Percentiles rank a stretch among this genome's conserved stretches.
Conservation (phyloP, 2,888 invertebrate genomes). For the Alsophila aescularia region DNA sequence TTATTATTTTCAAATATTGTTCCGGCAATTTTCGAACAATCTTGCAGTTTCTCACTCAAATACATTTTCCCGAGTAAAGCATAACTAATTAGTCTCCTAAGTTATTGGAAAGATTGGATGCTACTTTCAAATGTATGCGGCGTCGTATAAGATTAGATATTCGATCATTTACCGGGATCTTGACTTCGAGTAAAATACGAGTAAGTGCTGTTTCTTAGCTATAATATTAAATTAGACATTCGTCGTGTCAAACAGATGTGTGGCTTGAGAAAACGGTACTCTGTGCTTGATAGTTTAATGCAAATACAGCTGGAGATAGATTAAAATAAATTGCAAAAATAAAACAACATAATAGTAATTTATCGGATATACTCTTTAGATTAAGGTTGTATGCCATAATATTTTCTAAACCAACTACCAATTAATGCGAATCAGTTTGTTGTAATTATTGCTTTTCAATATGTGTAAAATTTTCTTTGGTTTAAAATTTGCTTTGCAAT, state of each 20-base stretch:
- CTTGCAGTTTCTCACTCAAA: constrained; percentile 1
- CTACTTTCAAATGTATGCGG: constrained; percentile 22
- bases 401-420: too few relatives aligned
- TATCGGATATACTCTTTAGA: too few relatives aligned
- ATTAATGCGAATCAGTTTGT: too few relatives aligned
- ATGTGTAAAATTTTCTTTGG: too few relatives aligned
- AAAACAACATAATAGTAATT: too few relatives aligned
- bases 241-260: neutral
- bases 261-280: neutral
- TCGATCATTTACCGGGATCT: constrained; percentile 40
- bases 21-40: neutral
- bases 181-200: neutral
- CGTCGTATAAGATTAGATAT: constrained; percentile 47
- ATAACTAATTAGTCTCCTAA: constrained; percentile 13
- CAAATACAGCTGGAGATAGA: neutral
- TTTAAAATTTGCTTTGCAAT: too few relatives aligned
- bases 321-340: neutral
- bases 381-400: too few relatives aligned
- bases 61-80: neutral
- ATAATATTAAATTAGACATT: constrained; percentile 9
- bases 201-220: constrained; percentile 12
- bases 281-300: neutral
- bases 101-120: constrained; percentile 28
- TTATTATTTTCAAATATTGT: too few relatives aligned
- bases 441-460: too few relatives aligned